These are phyloP conservation scores for Crocuta crocuta DNA, from an alignment of 2,113 vertebrate species.

Conservation along the genomic window DNA sequence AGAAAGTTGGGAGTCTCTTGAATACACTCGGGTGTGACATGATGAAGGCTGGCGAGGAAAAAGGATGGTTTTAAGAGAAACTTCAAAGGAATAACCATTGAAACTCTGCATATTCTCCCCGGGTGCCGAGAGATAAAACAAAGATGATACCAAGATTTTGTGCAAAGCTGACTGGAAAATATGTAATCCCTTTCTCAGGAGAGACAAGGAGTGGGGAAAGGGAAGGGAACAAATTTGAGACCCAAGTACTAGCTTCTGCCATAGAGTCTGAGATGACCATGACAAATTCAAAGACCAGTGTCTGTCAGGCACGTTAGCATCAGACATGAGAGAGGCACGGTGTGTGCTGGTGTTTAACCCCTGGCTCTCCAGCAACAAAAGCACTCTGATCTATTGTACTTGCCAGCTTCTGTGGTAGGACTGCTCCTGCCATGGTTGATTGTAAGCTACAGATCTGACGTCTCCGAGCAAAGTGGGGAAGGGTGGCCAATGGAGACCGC, in stretches of 20 bases:
- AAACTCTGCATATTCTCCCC: neutral
- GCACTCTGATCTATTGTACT: neutral
- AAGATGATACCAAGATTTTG: constrained; percentile 24
- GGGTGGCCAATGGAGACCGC: neutral
- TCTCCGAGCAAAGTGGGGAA: neutral
- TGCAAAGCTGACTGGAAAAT: neutral
- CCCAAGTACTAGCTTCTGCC: neutral
- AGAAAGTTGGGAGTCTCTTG: neutral
- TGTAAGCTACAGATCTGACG: neutral
- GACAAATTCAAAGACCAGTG: neutral
- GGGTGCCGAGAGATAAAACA: neutral
- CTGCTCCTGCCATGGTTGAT: neutral
- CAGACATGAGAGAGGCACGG: neutral
- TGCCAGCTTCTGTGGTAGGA: neutral
- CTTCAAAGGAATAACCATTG: neutral
- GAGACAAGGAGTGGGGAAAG: neutral
- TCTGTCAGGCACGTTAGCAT: neutral
- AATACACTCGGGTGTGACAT: neutral
- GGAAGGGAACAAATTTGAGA: neutral
- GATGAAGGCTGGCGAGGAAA: neutral
- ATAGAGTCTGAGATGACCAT: neutral
- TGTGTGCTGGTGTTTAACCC: neutral
- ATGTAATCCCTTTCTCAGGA: constrained; percentile 2
- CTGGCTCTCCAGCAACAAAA: neutral
- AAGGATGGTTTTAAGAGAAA: neutral